Conservation (phyloP, 1,140 invertebrate genomes). For the Drosophila ogumai region DNA sequence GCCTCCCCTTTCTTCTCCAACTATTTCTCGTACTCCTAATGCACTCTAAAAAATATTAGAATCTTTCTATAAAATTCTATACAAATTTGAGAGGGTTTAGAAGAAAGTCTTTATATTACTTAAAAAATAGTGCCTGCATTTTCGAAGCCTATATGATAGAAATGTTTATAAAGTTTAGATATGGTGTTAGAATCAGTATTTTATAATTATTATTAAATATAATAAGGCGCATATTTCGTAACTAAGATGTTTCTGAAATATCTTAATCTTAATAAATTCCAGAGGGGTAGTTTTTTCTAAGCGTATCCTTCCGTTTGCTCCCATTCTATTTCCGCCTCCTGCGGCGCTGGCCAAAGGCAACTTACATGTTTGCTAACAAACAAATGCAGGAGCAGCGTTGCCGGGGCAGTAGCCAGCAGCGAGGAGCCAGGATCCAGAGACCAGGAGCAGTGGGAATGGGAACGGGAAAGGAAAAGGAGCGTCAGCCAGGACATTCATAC, state of each 20-base stretch:
- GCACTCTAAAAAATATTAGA: not conserved
- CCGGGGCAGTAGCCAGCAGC: constrained; percentile 32
- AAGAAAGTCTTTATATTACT: no score
- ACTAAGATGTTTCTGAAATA: not conserved
- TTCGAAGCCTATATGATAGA: not conserved
- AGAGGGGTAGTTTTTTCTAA: constrained; percentile 2
- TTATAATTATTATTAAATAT: not conserved
- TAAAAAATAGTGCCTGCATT: not conserved
- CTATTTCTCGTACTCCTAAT: not conserved
- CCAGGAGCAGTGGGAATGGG: constrained; percentile 39
- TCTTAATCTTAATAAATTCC: not conserved
- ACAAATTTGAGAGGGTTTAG: not conserved
- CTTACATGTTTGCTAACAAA: constrained; percentile 83
- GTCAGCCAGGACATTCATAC: constrained; percentile 57
- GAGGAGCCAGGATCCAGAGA: constrained; percentile 20
- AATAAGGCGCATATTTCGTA: not conserved
- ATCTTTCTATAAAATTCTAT: not conserved
- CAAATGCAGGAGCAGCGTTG: constrained; percentile 62
- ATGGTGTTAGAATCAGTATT: not conserved
- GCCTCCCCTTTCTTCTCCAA: constrained; percentile 37
- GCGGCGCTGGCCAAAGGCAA: constrained; percentile 75
- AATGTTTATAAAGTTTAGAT: not conserved
- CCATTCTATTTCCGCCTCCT: constrained; percentile 27
- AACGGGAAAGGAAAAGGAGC: constrained; percentile 25
- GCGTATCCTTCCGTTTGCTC: constrained; percentile 3